Percentiles rank a stretch among this genome's conserved stretches.
phyloP scores from a whole-genome alignment of 2,797 vertebrate species.

The Caiman crocodilus region DNA sequence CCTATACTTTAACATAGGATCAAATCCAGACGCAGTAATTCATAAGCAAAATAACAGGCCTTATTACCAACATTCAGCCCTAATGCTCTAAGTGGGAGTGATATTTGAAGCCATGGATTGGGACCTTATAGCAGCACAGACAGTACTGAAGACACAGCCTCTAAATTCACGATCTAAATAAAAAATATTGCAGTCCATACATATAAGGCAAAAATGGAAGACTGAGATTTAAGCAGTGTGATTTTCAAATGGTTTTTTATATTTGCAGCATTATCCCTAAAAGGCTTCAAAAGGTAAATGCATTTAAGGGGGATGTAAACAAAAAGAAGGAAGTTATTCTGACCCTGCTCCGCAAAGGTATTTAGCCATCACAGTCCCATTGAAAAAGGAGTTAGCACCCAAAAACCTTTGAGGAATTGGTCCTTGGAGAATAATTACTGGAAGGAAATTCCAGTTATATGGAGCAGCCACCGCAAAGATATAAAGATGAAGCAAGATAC shows the following conservation, averaged over 20 bases:
- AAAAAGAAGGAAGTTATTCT: not conserved
- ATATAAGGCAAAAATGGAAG: not conserved
- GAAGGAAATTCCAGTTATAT: not conserved
- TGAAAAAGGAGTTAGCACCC: not conserved
- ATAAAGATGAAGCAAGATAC: not conserved
- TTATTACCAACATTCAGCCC: not conserved
- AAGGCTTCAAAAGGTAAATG: not conserved
- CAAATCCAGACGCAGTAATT: not conserved
- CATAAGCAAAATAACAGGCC: not conserved
- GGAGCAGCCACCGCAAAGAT: not conserved
- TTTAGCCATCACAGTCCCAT: not conserved
- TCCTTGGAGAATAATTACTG: not conserved
- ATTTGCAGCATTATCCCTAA: not conserved
- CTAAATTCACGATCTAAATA: not conserved
- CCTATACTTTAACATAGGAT: not conserved
- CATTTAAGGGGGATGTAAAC: not conserved
- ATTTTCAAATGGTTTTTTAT: not conserved
- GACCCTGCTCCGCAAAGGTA: not conserved
- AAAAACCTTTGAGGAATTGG: not conserved
- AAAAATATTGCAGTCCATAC: not conserved
- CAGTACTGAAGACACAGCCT: not conserved
- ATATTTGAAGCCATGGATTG: not conserved
- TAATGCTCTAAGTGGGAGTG: not conserved
- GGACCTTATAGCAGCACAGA: not conserved
- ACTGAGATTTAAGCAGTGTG: not conserved